Base-by-base conservation (phyloP, 2,888 invertebrate genomes). In the Spicauda simplicius region DNA sequence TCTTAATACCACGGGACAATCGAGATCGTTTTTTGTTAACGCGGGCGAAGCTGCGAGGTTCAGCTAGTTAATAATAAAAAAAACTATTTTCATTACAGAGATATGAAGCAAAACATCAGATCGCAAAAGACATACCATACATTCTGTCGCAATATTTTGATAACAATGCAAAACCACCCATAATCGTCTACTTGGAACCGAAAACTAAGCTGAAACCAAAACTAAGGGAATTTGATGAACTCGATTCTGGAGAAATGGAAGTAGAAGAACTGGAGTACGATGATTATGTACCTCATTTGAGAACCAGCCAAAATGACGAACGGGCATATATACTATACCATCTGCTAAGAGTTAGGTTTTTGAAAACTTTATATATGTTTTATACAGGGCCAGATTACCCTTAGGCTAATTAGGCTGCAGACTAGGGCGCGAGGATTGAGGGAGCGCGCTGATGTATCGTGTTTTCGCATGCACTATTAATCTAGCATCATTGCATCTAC, bases 301-400 rank as follows among this genome's bases (percentile, higher is more conserved):
- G 62, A 25, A 65, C 70, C 16, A 68, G 70, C 0, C 52, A 70
- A 16, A 58, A 61, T 30, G 73, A 77, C 12, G 70, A 74, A 16
- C 70, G 72, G 11, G 72, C 75, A 0, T 77, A 77, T 37, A 30
- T 70, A 20, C 50, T 77, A 8, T 76, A 75, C 55, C 72, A 76
- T 62, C 55, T 72, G 12, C 68, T 77, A 64, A 71, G 76, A 67
- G 77, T 77, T 72, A 50, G 33, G 33, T 33, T 33, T 8, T 10
- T 6, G 33, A 33, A 33, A 33, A 6, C 8, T 3, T 30, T 5
- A 5, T 3, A 5, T 30, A 30, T 5, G 7, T 30, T 5, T 30
- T n/a, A n/a, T n/a, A n/a, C n/a, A n/a, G n/a, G n/a, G n/a, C n/a
- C n/a, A n/a, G n/a, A n/a, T n/a, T n/a, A n/a, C n/a, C n/a, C n/a